These are phyloP conservation scores for Melinopterus prodromus DNA, from an alignment of 2,888 invertebrate species.

Conservation along the genomic window DNA sequence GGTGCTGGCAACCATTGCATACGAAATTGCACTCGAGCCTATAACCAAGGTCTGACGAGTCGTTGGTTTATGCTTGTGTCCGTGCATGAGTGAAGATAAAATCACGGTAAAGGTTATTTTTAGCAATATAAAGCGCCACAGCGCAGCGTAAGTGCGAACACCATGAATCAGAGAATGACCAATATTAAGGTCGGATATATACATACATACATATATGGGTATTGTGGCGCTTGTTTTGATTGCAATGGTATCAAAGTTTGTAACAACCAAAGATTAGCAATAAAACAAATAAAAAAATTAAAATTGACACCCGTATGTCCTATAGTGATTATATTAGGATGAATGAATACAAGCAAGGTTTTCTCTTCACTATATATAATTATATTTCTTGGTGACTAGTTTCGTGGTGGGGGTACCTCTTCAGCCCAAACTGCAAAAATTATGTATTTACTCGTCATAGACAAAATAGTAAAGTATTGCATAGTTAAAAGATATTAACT, in stretches of 20 bases:
- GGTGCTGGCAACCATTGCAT: background rate
- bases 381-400: too few relatives aligned
- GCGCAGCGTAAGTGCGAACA: background rate
- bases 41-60: background rate
- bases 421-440: too few relatives aligned
- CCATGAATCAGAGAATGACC: slow-evolving; percentile 4
- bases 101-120: background rate
- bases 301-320: too few relatives aligned
- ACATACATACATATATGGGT: background rate
- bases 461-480: too few relatives aligned
- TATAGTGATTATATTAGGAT: too few relatives aligned
- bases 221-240: background rate
- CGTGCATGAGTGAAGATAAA: background rate
- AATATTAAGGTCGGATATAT: background rate
- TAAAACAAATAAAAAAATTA: too few relatives aligned
- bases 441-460: too few relatives aligned
- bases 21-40: background rate
- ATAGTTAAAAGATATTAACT: too few relatives aligned
- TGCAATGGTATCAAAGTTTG: background rate
- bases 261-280: too few relatives aligned
- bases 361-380: too few relatives aligned
- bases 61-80: background rate
- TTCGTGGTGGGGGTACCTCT: too few relatives aligned
- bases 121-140: background rate
- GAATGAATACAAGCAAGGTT: too few relatives aligned